phyloP scores from a whole-genome alignment of 1,140 invertebrate genomes.

The Battus philenor region DNA sequence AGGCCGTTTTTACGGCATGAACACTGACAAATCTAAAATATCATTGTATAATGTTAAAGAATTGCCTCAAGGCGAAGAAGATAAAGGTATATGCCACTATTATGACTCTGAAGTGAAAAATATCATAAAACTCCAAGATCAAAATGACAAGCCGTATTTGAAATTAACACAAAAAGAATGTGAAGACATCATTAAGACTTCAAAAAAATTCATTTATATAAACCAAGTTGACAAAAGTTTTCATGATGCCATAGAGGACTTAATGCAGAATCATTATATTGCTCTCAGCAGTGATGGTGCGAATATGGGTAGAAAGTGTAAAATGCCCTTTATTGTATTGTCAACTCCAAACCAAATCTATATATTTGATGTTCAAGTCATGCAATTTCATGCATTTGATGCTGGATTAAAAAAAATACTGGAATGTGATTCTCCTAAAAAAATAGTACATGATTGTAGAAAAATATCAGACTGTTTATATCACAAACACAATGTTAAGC shows the following conservation, averaged over 20 bases:
- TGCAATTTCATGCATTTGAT: slow-evolving; percentile 68
- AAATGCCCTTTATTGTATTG: slow-evolving; percentile 66
- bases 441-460: slow-evolving; percentile 73
- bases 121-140: slow-evolving; percentile 55
- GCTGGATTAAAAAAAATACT: slow-evolving; percentile 63
- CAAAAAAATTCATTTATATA: slow-evolving; percentile 65
- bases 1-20: slow-evolving; percentile 66
- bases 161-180: slow-evolving; percentile 64
- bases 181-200: slow-evolving; percentile 57
- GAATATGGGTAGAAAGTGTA: slow-evolving; percentile 67
- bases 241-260: slow-evolving; percentile 59
- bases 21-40: slow-evolving; percentile 64
- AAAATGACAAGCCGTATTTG: slow-evolving; percentile 41
- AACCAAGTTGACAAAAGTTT: slow-evolving; percentile 68
- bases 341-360: slow-evolving; percentile 69
- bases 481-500: slow-evolving; percentile 69
- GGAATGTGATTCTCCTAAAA: slow-evolving; percentile 62
- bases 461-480: slow-evolving; percentile 71
- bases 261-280: slow-evolving; percentile 53
- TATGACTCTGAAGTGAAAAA: slow-evolving; percentile 61
- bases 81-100: slow-evolving; percentile 58
- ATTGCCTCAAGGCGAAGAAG: slow-evolving; percentile 38
- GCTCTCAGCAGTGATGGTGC: slow-evolving; percentile 63
- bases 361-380: slow-evolving; percentile 72
- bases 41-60: slow-evolving; percentile 65